These are phyloP conservation scores for Xestobium rufovillosum DNA, from an alignment of 2,888 invertebrate species.

Conservation along the genomic window DNA sequence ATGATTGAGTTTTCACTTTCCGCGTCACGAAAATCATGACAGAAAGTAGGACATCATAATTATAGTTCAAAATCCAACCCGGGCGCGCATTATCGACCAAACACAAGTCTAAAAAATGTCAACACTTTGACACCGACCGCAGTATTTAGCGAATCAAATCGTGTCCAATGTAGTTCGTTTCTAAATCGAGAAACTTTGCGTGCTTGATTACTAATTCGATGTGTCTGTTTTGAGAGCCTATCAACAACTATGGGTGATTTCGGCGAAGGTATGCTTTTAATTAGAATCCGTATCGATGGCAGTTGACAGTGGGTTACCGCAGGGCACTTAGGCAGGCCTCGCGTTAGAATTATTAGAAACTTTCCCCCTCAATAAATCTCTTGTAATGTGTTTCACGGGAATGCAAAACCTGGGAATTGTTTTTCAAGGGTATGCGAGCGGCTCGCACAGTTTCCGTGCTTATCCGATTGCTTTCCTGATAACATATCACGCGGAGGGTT, in stretches of 20 bases:
- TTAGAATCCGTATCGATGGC: too few species aligned
- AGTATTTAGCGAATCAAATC: too few species aligned
- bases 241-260: constrained; percentile 36
- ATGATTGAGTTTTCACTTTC: too few species aligned
- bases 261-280: constrained; percentile 38
- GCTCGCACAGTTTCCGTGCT: constrained; percentile 31
- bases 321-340: constrained; percentile 4
- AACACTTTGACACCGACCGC: too few species aligned
- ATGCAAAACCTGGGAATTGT: too few species aligned
- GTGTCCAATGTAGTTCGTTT: too few species aligned
- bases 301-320: constrained; percentile 3
- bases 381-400: too few species aligned
- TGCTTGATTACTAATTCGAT: constrained; percentile 17
- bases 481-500: constrained; percentile 26
- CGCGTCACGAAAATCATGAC: too few species aligned
- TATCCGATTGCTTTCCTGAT: constrained; percentile 35
- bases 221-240: constrained; percentile 27
- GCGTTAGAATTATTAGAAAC: constrained; percentile 6
- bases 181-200: too few species aligned
- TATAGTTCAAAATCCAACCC: too few species aligned
- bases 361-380: constrained; percentile 9
- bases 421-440: too few species aligned
- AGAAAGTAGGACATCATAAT: too few species aligned
- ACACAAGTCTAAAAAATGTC: constrained; percentile 3
- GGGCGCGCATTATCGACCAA: constrained; percentile 10